These are phyloP conservation scores for Apamea monoglypha DNA, from an alignment of 2,888 invertebrate genomes.

Conservation along the genomic window DNA sequence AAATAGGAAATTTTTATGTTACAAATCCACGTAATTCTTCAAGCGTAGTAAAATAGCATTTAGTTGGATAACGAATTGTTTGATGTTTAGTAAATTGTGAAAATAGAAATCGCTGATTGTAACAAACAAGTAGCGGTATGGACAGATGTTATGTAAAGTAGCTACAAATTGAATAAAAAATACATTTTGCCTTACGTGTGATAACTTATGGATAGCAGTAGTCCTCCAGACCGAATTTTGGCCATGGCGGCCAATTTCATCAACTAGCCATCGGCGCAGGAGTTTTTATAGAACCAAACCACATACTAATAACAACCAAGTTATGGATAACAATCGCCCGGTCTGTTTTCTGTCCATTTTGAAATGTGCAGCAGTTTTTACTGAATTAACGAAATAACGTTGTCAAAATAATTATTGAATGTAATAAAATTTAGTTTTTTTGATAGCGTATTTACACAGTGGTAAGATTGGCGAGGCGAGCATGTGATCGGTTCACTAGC, in stretches of 20 bases:
- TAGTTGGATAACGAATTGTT: background rate
- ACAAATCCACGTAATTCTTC: background rate
- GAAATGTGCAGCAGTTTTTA: background rate
- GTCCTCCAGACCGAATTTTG: background rate
- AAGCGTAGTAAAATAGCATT: background rate
- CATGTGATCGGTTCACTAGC: conserved; percentile 18
- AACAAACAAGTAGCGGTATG: background rate
- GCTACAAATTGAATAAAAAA: background rate
- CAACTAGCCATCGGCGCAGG: background rate
- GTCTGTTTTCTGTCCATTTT: background rate
- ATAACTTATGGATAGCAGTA: background rate
- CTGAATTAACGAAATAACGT: background rate
- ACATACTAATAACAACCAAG: background rate
- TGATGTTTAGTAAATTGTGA: background rate
- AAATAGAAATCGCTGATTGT: background rate
- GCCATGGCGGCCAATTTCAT: background rate
- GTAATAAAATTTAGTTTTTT: background rate
- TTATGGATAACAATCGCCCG: background rate
- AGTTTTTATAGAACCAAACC: background rate
- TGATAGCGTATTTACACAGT: background rate
- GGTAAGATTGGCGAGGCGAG: conserved; percentile 10
- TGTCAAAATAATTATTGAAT: conserved; percentile 6
- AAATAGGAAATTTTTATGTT: background rate
- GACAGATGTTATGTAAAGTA: conserved; percentile 13
- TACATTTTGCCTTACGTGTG: background rate